Evolutionary conservation across 2,797 vertebrate genomes (phyloP).

Genomic region (Clangula hyemalis): DNA sequence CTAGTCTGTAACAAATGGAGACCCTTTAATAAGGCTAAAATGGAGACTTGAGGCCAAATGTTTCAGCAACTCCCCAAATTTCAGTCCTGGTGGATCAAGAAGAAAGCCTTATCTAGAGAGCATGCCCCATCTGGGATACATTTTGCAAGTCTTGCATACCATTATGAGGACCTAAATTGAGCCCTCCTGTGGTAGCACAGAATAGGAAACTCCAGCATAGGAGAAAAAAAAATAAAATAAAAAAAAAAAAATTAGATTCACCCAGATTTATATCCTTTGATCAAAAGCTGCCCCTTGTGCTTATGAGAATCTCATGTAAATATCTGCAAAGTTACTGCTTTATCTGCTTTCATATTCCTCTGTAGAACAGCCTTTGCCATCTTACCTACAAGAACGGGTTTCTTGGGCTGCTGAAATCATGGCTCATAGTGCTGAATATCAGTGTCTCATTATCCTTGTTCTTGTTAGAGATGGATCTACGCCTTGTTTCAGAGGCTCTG

Average conservation of each 20-base stretch:
- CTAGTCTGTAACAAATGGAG: not conserved
- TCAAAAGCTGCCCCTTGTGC: slow-evolving; percentile 64
- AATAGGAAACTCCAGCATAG: not conserved
- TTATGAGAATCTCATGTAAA: slow-evolving; percentile 66
- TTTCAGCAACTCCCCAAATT: not conserved
- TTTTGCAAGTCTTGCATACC: slow-evolving; percentile 36
- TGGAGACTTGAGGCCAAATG: not conserved
- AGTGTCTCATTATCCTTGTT: slow-evolving; percentile 6
- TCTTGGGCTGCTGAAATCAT: not conserved
- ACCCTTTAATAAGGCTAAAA: not conserved
- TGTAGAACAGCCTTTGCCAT: slow-evolving; percentile 16
- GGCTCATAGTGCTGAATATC: slow-evolving; percentile 20
- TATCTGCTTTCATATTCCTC: slow-evolving; percentile 40
- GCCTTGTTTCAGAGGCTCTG: not conserved
- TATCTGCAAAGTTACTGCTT: slow-evolving; percentile 56
- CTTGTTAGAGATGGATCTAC: not conserved
- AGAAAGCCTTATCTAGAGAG: slow-evolving; percentile 20
- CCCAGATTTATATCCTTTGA: slow-evolving; percentile 69
- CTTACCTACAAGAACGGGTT: slow-evolving; percentile 1
- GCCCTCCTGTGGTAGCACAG: not conserved
- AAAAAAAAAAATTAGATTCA: slow-evolving; percentile 42
- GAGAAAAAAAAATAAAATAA: not conserved
- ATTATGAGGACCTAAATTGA: slow-evolving; percentile 40
- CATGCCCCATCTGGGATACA: not conserved
- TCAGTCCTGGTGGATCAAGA: slow-evolving; percentile 10